A percentile compares a stretch with the other conserved stretches of the same genome.
Evolutionary conservation across 2,888 invertebrate genomes (phyloP).

Genomic region (Koerneria pararmatus): DNA sequence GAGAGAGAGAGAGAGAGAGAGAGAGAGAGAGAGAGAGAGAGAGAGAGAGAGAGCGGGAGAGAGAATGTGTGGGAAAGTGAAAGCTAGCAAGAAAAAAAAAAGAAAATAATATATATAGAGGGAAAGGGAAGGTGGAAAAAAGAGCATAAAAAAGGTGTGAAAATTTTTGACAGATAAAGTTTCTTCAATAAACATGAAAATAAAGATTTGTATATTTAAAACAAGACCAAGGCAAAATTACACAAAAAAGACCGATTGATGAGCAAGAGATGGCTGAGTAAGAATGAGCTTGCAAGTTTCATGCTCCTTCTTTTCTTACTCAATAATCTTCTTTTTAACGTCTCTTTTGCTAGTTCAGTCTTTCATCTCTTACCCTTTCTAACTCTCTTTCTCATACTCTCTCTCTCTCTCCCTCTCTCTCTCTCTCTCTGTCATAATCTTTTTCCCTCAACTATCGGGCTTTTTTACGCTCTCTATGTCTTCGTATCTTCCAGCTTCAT

Average conservation of each 20-base stretch:
- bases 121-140: neutral
- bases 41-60: neutral
- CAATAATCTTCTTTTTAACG: too few species aligned
- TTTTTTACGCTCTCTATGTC: too few species aligned
- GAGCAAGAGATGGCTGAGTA: too few species aligned
- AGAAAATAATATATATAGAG: constrained; percentile 3
- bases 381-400: constrained; percentile 22
- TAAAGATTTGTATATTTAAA: too few species aligned
- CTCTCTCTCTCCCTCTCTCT: constrained; percentile 8
- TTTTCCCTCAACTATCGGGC: constrained; percentile 5
- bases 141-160: neutral
- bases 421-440: constrained; percentile 19
- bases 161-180: too few species aligned
- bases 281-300: too few species aligned
- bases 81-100: constrained; percentile 5
- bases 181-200: too few species aligned
- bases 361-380: too few species aligned
- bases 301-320: too few species aligned
- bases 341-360: too few species aligned
- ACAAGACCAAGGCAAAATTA: too few species aligned
- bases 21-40: neutral
- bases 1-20: neutral
- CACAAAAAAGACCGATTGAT: too few species aligned
- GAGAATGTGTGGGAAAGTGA: neutral
- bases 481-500: constrained; percentile 20